Percentiles rank a stretch among this genome's conserved stretches.
phyloP scores from a whole-genome alignment of 2,888 invertebrate species.

The Lasius fuliginosus region DNA sequence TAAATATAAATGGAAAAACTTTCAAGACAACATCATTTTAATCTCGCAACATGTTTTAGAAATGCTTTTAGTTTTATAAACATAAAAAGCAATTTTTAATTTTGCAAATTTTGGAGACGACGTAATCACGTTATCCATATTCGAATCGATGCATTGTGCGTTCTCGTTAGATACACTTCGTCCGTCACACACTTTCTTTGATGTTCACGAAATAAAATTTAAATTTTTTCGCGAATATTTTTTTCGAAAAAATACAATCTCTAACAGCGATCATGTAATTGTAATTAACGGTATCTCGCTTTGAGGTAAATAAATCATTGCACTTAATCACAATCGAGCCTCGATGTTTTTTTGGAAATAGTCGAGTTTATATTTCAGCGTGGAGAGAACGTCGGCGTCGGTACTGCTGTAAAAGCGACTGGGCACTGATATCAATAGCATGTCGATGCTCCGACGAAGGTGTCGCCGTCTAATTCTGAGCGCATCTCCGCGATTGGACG shows the following conservation, averaged over 20 bases:
- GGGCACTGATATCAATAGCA: constrained; percentile 58
- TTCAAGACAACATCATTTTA: constrained; percentile 16
- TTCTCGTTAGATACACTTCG: neutral
- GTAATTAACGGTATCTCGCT: neutral
- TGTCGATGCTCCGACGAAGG: constrained; percentile 65
- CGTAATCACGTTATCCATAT: neutral
- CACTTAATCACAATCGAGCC: neutral
- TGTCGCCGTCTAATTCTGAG: constrained; percentile 74
- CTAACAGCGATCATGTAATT: neutral
- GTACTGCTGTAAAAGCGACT: constrained; percentile 66
- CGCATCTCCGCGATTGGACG: constrained; percentile 61
- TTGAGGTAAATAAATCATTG: neutral
- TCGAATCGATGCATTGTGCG: neutral
- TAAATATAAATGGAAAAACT: neutral
- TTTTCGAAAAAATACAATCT: neutral
- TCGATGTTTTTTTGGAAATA: neutral
- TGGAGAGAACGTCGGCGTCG: constrained; percentile 68
- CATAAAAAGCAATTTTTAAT: too few species aligned
- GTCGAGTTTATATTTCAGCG: constrained; percentile 57
- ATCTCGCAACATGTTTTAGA: neutral
- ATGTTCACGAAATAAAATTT: neutral
- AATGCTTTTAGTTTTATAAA: neutral
- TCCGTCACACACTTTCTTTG: neutral
- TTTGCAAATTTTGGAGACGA: neutral
- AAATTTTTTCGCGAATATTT: neutral